Evolutionary conservation across 2,113 vertebrate genomes (phyloP).

Genomic region (Egretta garzetta): DNA sequence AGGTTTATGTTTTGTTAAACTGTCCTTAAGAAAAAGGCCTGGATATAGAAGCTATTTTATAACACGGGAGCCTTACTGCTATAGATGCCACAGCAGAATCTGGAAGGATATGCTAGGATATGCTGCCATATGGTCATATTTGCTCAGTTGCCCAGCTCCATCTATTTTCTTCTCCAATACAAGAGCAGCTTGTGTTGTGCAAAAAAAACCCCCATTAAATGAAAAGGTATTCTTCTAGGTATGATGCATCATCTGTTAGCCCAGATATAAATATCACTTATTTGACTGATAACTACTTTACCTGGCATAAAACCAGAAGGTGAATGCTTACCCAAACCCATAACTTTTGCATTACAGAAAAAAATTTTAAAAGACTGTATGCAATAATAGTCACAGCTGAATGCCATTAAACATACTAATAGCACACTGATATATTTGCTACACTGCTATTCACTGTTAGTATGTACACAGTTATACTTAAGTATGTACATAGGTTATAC

Average conservation of each 20-base stretch:
- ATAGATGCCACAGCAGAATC: neutral
- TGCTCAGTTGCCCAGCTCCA: conserved; percentile 34
- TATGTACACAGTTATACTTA: no score
- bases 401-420: neutral
- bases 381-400: neutral
- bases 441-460: neutral
- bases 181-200: neutral
- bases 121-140: conserved; percentile 26
- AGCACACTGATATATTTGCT: neutral
- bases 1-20: neutral
- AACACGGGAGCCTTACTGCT: neutral
- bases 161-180: neutral
- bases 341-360: neutral
- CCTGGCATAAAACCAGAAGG: neutral
- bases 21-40: neutral
- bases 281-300: neutral
- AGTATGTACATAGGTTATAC: neutral
- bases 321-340: neutral
- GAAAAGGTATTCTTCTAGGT: neutral
- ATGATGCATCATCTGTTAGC: neutral
- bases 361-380: neutral
- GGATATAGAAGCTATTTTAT: neutral
- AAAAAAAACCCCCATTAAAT: neutral
- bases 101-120: neutral
- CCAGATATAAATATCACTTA: neutral